phyloP scores from a whole-genome alignment of 2,888 invertebrate genomes.

The Phortica okadai region DNA sequence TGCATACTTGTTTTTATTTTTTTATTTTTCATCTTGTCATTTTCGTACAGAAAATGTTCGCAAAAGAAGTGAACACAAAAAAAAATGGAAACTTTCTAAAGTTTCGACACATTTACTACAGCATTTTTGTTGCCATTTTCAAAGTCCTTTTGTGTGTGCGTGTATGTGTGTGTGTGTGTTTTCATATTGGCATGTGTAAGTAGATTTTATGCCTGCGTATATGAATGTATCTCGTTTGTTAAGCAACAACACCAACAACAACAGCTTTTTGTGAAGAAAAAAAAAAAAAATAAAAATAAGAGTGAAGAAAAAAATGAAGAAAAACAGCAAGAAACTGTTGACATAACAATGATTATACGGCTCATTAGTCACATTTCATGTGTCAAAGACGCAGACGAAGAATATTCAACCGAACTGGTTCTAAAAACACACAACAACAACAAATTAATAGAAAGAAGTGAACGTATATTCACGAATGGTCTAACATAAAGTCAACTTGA shows the following conservation, averaged over 20 bases:
- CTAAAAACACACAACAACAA: background rate
- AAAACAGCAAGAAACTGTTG: slow-evolving; percentile 61
- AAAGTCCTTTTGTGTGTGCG: background rate
- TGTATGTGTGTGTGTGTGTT: background rate
- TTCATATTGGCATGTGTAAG: slow-evolving; percentile 61
- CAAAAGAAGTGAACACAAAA: slow-evolving; percentile 59
- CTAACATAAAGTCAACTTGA: no score
- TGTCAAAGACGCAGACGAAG: background rate
- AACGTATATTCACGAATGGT: no score
- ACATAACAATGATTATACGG: slow-evolving; percentile 70
- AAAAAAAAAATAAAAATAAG: background rate
- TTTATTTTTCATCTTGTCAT: background rate
- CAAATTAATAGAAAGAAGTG: slow-evolving; percentile 20
- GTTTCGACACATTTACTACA: background rate
- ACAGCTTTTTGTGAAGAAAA: background rate
- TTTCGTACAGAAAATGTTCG: slow-evolving; percentile 54
- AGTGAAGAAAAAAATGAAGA: background rate
- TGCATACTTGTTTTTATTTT: slow-evolving; percentile 6
- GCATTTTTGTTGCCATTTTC: background rate
- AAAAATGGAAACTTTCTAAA: background rate
- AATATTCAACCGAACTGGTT: background rate
- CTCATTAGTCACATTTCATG: slow-evolving; percentile 65
- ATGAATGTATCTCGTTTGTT: slow-evolving; percentile 58
- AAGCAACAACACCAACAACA: slow-evolving; percentile 52
- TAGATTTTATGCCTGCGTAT: slow-evolving; percentile 48